Conservation (phyloP, 1,140 invertebrate species). For the Batillaria attramentaria region DNA sequence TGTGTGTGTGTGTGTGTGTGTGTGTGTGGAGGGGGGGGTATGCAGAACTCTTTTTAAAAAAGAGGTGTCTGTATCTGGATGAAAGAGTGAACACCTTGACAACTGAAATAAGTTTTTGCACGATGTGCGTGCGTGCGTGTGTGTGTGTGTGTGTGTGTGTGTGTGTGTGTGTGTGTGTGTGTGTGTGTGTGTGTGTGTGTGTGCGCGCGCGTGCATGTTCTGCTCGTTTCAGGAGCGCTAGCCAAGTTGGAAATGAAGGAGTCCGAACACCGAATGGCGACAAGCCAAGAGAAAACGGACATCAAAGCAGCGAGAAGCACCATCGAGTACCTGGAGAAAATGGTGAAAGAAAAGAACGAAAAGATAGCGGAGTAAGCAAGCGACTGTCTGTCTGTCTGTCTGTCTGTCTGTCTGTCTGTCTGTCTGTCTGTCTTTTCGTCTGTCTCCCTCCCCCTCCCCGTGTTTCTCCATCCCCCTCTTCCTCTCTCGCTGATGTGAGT, state of each 20-base stretch:
- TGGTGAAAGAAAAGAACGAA: constrained; percentile 35
- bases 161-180: constrained; percentile 8
- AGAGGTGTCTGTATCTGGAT: too few relatives aligned
- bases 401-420: constrained; percentile 15
- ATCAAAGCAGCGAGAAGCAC: neutral
- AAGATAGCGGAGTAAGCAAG: constrained; percentile 41
- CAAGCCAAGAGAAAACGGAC: neutral
- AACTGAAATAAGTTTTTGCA: too few relatives aligned
- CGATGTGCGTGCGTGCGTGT: constrained; percentile 8
- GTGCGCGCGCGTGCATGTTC: constrained; percentile 13
- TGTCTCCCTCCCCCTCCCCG: constrained; percentile 1
- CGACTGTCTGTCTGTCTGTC: neutral
- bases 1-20: too few relatives aligned
- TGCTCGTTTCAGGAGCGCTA: neutral
- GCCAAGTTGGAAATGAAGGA: neutral
- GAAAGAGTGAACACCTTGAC: too few relatives aligned
- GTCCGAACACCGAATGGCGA: neutral
- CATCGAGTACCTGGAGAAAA: neutral
- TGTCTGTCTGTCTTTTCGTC: constrained; percentile 18
- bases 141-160: constrained; percentile 4
- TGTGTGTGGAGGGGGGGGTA: too few relatives aligned
- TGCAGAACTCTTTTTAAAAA: too few relatives aligned
- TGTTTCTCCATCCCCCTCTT: constrained; percentile 12
- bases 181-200: neutral
- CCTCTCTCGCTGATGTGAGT: too few relatives aligned